A percentile compares a stretch with the other conserved stretches of the same genome.
Evolutionary conservation across 1,140 invertebrate genomes (phyloP).

Genomic region (Vanessa atalanta): DNA sequence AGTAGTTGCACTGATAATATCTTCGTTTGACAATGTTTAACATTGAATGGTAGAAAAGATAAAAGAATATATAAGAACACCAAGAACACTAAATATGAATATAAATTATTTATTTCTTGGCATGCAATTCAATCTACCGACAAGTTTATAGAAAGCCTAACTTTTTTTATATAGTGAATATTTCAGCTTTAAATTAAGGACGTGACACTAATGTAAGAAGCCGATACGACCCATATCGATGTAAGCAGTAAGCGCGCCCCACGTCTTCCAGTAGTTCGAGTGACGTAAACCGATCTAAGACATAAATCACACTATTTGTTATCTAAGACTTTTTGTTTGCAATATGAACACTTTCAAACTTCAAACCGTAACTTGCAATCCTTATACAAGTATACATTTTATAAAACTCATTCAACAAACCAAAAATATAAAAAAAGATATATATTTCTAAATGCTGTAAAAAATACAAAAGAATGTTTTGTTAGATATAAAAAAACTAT

Average conservation of each 20-base stretch:
- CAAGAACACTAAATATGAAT: neutral
- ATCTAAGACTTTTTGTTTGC: neutral
- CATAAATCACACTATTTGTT: neutral
- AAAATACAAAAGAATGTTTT: too few relatives aligned
- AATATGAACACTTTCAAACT: too few relatives aligned
- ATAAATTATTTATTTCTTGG: conserved; percentile 19
- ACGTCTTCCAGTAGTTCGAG: neutral
- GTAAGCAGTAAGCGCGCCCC: neutral
- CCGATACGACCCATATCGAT: neutral
- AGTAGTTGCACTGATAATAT: too few relatives aligned
- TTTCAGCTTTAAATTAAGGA: conserved; percentile 15
- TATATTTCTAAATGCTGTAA: too few relatives aligned
- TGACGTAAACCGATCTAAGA: conserved; percentile 6
- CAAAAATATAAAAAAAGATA: too few relatives aligned
- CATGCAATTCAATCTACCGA: conserved; percentile 20
- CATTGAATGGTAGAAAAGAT: neutral
- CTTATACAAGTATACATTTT: too few relatives aligned
- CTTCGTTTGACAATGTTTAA: neutral
- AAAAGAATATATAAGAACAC: neutral
- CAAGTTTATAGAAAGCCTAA: conserved; percentile 3
- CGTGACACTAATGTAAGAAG: neutral
- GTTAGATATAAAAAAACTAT: too few relatives aligned
- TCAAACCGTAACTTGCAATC: too few relatives aligned
- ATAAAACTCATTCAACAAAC: too few relatives aligned
- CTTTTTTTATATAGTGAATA: conserved; percentile 15